Percentiles rank a stretch among this genome's conserved stretches.
Conservation (phyloP, 1,140 invertebrate species). For the Drosophila persimilis region DNA sequence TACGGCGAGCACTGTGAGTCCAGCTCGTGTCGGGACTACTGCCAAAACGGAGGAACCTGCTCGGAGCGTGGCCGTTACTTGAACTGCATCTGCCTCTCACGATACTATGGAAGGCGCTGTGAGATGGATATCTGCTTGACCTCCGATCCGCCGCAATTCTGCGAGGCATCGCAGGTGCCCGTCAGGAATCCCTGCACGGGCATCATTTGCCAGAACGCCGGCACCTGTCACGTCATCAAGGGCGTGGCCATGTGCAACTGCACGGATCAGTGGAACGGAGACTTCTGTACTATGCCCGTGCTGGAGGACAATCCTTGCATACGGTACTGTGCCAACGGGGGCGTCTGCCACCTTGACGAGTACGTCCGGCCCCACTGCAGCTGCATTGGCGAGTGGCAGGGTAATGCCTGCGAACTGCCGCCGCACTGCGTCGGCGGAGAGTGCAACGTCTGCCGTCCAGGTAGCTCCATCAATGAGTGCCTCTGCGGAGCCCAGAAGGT, state of each 20-base stretch:
- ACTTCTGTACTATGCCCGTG: conserved; percentile 86
- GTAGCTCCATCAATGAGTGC: conserved; percentile 83
- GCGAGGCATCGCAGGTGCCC: conserved; percentile 58
- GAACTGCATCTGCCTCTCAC: conserved; percentile 64
- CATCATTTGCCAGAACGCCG: conserved; percentile 75
- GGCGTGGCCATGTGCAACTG: conserved; percentile 85
- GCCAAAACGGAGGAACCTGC: conserved; percentile 84
- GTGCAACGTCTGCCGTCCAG: conserved; percentile 85
- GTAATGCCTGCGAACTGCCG: conserved; percentile 84
- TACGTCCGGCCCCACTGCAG: conserved; percentile 83
- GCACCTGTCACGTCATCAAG: conserved; percentile 77
- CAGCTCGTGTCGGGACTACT: conserved; percentile 84
- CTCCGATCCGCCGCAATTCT: conserved; percentile 68
- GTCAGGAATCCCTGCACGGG: conserved; percentile 71
- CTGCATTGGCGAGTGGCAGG: conserved; percentile 86
- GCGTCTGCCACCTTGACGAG: conserved; percentile 84
- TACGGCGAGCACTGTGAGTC: conserved; percentile 85
- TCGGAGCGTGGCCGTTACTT: conserved; percentile 47
- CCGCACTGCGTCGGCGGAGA: conserved; percentile 84
- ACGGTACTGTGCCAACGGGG: conserved; percentile 85
- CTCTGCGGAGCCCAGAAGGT: conserved; percentile 66
- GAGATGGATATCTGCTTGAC: conserved; percentile 79
- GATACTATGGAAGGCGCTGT: conserved; percentile 73
- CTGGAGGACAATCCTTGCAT: conserved; percentile 86
- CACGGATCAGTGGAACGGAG: conserved; percentile 87